Evolutionary conservation across 2,888 invertebrate species (phyloP).

Genomic region (Pseudococcus viburni): DNA sequence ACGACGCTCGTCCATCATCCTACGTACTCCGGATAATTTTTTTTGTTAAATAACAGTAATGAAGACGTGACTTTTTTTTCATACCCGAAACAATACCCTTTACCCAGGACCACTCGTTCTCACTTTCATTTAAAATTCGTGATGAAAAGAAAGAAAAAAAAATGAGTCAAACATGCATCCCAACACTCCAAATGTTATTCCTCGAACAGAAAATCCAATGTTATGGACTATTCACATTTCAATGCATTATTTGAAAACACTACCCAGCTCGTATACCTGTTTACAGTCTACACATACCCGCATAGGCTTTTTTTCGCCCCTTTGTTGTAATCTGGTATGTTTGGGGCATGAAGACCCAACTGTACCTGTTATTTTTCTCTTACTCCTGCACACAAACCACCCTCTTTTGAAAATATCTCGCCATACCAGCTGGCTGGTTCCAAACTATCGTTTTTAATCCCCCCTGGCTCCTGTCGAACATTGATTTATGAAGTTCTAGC

Average conservation of each 20-base stretch:
- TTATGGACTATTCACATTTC: background rate
- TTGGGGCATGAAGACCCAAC: background rate
- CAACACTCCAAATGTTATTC: constrained; percentile 41
- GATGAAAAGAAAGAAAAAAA: background rate
- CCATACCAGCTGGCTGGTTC: background rate
- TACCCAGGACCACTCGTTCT: background rate
- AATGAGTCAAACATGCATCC: background rate
- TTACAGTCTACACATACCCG: background rate
- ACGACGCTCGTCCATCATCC: background rate
- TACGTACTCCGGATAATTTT: background rate
- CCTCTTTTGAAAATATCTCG: background rate
- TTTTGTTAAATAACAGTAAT: constrained; percentile 33
- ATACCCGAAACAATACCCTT: background rate
- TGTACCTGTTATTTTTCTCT: background rate
- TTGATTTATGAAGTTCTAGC: constrained; percentile 41
- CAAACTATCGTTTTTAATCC: background rate
- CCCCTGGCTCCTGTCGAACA: background rate
- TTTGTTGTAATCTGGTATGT: constrained; percentile 32
- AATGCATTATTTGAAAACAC: background rate
- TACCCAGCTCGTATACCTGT: constrained; percentile 3
- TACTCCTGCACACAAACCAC: background rate
- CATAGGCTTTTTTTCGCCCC: background rate
- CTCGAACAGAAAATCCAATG: background rate
- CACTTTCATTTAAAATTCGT: constrained; percentile 10
- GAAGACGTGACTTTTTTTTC: constrained; percentile 39